These are phyloP conservation scores for Clarias batrachus DNA, from an alignment of 2,113 vertebrate species.

Conservation along the genomic window DNA sequence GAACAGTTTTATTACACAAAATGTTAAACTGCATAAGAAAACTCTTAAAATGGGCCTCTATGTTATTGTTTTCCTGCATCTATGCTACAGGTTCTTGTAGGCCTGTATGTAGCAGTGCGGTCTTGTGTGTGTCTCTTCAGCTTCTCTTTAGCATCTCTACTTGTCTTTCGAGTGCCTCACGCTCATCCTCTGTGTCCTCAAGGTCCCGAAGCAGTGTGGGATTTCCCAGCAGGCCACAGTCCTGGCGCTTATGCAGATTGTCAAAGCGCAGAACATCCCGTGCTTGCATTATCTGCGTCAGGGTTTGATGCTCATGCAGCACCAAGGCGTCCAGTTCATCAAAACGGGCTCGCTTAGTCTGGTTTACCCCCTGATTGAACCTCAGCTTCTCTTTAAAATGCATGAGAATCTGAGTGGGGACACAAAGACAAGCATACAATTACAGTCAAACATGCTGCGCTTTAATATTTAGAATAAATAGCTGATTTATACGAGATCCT, in stretches of 20 bases:
- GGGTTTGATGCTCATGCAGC: conserved; percentile 62
- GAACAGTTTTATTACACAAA: neutral
- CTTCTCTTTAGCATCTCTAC: conserved; percentile 69
- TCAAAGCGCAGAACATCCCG: conserved; percentile 65
- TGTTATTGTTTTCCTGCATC: neutral
- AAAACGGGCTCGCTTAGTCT: conserved; percentile 63
- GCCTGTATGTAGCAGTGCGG: neutral
- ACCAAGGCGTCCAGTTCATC: conserved; percentile 59
- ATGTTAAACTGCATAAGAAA: neutral
- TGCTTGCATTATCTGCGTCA: conserved; percentile 71
- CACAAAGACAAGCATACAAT: fast-evolving
- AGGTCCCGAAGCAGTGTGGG: conserved; percentile 73
- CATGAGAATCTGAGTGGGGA: conserved; percentile 64
- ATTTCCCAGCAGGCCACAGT: conserved; percentile 76
- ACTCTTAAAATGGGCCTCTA: neutral
- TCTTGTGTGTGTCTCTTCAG: neutral
- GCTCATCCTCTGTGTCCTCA: conserved; percentile 70
- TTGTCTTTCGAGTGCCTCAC: conserved; percentile 53
- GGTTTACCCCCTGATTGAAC: conserved; percentile 71
- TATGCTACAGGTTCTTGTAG: neutral
- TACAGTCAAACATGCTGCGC: neutral
- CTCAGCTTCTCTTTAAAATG: conserved; percentile 81
- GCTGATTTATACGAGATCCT: neutral
- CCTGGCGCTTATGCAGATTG: conserved; percentile 69
- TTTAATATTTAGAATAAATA: neutral